Base-by-base conservation (phyloP, 2,888 invertebrate species). In the Unio pictorum region DNA sequence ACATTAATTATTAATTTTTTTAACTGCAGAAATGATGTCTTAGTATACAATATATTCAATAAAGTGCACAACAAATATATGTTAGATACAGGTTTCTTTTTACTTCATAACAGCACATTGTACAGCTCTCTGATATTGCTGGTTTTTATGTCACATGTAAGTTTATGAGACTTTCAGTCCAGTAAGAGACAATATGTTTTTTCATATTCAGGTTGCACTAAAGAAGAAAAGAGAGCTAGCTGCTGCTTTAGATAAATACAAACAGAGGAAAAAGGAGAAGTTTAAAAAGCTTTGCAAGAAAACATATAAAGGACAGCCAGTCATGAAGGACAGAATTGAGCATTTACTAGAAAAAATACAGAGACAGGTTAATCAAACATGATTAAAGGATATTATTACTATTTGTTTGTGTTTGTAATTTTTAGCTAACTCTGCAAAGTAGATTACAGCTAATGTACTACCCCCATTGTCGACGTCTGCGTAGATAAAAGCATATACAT, bases 311-410 rank as follows among this genome's bases (percentile, higher is more conserved):
- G 96, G 96, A 0, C 96, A 96, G 86, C 96, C 96, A 0, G 91
- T 95, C 3, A 96, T 96, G 95, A 94, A 94, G 71, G 94, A 94
- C 67, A 92, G 95, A 80, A 91, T 96, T 86, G 94, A 96, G 89
- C 88, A 95, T 85, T 90, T 96, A 67, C 90, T 95, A 23, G 94
- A 95, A 84, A 94, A 95, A 90, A 95, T 96, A 56, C 78, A 83
- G 64, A 80, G 76, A 63, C 71, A 71, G 66, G 61, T 75, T 28
- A 69, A 75, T 26, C 69, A 75, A 54, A 78, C 75, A 23, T 75
- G 61, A 69, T 18, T 56, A 55, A 61, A 63, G 23, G 30, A 26
- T 28, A 3, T 45, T 45, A 3, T 45, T 15, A 15, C 11, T 45
- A 45, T 45, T 45, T 45, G 15, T 11, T 45, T 45, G 23, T 23